Evolutionary conservation across 2,797 vertebrate genomes (phyloP).

Genomic region (Sebastes miniatus): DNA sequence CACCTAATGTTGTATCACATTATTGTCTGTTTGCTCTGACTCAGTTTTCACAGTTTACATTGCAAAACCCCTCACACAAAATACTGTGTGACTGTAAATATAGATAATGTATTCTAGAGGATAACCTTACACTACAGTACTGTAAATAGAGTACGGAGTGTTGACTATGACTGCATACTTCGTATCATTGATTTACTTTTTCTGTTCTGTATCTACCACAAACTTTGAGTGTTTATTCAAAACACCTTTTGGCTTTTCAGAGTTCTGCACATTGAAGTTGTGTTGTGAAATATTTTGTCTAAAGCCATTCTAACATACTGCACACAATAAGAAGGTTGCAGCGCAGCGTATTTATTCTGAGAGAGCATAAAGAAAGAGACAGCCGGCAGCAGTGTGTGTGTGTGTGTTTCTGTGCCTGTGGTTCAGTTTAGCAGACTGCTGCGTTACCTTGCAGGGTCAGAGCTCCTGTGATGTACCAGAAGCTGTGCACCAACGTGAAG

Average conservation of each 20-base stretch:
- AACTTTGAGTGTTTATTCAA: background rate
- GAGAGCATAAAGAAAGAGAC: background rate
- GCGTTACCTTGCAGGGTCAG: constrained; percentile 88
- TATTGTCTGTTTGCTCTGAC: background rate
- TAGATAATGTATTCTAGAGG: background rate
- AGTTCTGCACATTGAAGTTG: background rate
- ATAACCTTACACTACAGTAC: background rate
- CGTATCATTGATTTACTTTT: background rate
- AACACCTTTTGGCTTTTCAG: background rate
- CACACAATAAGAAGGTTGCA: background rate
- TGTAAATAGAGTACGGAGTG: background rate
- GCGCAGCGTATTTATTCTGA: background rate
- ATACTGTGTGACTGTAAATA: background rate
- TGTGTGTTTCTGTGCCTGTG: background rate
- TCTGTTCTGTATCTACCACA: background rate
- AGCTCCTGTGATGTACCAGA: constrained; percentile 90
- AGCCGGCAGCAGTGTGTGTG: background rate
- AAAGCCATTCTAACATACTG: too few relatives aligned
- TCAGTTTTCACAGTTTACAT: background rate
- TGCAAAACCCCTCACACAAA: background rate
- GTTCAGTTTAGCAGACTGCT: background rate
- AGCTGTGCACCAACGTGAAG: constrained; percentile 88
- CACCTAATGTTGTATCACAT: background rate
- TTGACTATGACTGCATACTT: background rate
- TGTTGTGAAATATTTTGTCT: background rate